Percentiles rank a stretch among this genome's conserved stretches.
phyloP scores from a whole-genome alignment of 1,140 invertebrate species.

The Contarinia nasturtii region DNA sequence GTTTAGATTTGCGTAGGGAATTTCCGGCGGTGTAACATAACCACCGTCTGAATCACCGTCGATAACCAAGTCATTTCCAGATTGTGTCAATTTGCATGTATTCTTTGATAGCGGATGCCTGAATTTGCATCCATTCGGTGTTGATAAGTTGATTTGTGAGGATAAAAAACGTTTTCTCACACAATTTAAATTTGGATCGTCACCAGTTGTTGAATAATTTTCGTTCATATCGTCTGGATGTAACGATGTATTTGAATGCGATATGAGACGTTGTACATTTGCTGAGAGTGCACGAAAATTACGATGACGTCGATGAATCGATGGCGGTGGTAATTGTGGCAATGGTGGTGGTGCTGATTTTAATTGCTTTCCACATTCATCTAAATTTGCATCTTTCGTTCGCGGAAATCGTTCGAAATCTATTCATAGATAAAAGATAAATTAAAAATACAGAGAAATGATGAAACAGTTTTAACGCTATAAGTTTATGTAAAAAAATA shows the following conservation, averaged over 20 bases:
- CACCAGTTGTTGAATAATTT: no score
- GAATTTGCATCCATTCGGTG: slow-evolving; percentile 10
- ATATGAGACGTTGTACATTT: slow-evolving; percentile 20
- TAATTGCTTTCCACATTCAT: background rate
- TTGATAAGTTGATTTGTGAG: background rate
- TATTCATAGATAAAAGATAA: no score
- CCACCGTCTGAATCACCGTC: slow-evolving; percentile 3
- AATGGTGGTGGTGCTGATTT: background rate
- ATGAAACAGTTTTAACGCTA: no score
- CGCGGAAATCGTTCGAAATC: no score
- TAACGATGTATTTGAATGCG: slow-evolving; percentile 3
- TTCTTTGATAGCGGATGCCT: slow-evolving; percentile 15
- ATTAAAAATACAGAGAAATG: no score
- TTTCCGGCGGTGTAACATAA: background rate
- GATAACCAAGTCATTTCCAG: slow-evolving; percentile 18
- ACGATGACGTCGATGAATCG: slow-evolving; percentile 10
- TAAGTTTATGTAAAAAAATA: no score
- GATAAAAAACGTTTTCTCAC: no score
- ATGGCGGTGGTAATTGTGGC: background rate
- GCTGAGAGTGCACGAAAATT: slow-evolving; percentile 20
- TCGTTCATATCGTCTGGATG: no score
- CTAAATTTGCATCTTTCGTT: no score
- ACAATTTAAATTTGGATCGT: no score
- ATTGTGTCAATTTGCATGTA: slow-evolving; percentile 19
- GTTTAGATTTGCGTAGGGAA: background rate